Evolutionary conservation across 2,113 vertebrate genomes (phyloP), one percentile per base, ranked within the genome.

Genomic region (Anas platyrhynchos): DNA sequence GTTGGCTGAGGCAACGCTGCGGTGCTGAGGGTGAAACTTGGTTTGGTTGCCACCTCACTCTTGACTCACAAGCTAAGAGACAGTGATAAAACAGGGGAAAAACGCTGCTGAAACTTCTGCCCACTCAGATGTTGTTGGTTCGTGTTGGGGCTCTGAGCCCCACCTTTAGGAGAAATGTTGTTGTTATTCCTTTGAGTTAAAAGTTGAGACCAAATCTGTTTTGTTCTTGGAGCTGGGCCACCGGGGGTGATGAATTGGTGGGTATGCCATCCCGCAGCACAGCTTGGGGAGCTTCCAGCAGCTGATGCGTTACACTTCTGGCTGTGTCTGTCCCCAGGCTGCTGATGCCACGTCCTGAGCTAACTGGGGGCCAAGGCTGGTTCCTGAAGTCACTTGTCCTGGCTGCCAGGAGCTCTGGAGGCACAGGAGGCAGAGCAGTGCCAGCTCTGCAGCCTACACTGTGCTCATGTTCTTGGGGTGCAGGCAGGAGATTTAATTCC

Each of bases 121-220:
- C 18, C 5, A 7, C 58, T 48, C 21, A 59, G 46, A 78, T 91
- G 59, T 5, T 88, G 27, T 38, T 77, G 75, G 78, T 89, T 94
- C 38, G 2, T 0, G 1, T 1, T 32, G 68, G 55, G 68, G 41
- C 92, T n/a, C 26, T 0, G 0, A 85, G 84, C 81, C 54, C 78
- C 9, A 21, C 27, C 11, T 67, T 89, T 74, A 46, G 16, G 50
- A 89, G 76, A 89, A 87, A 59, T 32, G 50, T 9, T 81, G 55
- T 67, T 11, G 26, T 86, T 80, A 5, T 41, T 79, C n/a, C 10
- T 87, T 80, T 67, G 23, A 80, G 72, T 94, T 87, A 67, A 44
- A 65, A 8, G 38, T 81, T 11, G 82, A 81, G 94, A 97, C 94
- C 94, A 94, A 94, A 93, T 78, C 32, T 81, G 68, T 86, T 96